Base-by-base conservation (phyloP, 1,140 invertebrate genomes). In the Gonatopus flavifemur region DNA sequence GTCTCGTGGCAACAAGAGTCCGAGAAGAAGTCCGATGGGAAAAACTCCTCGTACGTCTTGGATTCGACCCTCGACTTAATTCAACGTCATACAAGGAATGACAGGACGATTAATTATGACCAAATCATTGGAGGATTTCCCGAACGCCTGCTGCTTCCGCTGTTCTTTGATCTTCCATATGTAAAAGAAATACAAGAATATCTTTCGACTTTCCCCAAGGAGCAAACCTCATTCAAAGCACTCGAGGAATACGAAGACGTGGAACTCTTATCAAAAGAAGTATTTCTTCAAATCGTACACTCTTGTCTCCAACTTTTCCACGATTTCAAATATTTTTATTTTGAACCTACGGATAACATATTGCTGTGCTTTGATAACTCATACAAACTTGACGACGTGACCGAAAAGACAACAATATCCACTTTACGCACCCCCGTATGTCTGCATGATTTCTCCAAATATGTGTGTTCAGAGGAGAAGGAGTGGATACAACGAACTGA, bases 371-470 rank as follows among this genome's bases (percentile, higher is more conserved):
- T 57, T 69, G 70, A 50, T 76, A 78, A 81, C 59, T 67, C 67
- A 46, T 64, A 75, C 31, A 57, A 70, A 50, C 52, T 59, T 18
- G 61, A 72, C 33, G 65, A 64, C 1, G 59, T 77, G 47, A 59
- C 55, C 4, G 57, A 72, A 19, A 63, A 73, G 28, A 70, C 72
- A 55, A 73, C 73, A 69, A 58, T 70, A 3, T 66, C 70, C 40
- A 75, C 69, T 52, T 54, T 83, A 44, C 65, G 76, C 3, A 82
- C 81, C n/a, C 73, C 80, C 3, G 57, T 82, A 22, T 77, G 79
- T 43, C 60, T 83, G 15, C 69, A 76, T 60, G 80, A 83, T 54
- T 83, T 82, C 69, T 78, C 77, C 62, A 74, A 82, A 43, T 81
- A 81, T 61, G 73, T 82, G 19, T 57, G 76, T 24, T 66, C 77